These are phyloP conservation scores for Galeopterus variegatus DNA, from an alignment of 2,113 vertebrate genomes.

Conservation along the genomic window DNA sequence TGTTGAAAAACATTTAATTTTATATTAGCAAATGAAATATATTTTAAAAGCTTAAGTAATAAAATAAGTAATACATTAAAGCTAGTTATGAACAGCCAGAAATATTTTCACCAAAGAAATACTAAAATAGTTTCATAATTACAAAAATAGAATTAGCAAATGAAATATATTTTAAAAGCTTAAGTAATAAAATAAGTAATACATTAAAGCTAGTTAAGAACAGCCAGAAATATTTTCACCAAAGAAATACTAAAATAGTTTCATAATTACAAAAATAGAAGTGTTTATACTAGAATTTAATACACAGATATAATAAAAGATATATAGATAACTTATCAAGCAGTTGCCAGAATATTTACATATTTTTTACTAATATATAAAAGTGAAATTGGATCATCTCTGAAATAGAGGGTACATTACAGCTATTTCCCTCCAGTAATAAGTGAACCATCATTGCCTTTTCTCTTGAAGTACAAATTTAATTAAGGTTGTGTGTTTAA, in stretches of 20 bases:
- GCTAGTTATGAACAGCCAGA: not conserved
- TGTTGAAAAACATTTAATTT: not conserved
- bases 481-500: constrained; percentile 54
- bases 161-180: not conserved
- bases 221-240: not conserved
- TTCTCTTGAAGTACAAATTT: constrained; percentile 25
- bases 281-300: not conserved
- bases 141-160: not conserved
- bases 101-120: not conserved
- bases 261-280: not conserved
- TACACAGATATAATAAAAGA: not conserved
- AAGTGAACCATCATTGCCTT: constrained; percentile 22
- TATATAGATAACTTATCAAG: not conserved
- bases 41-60: not conserved
- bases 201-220: not conserved
- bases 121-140: not conserved
- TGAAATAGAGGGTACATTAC: not conserved
- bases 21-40: not conserved
- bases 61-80: not conserved
- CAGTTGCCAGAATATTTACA: not conserved
- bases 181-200: not conserved
- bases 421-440: not conserved
- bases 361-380: not conserved
- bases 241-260: not conserved
- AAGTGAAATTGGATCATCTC: not conserved